Base-by-base conservation (phyloP, 37 sponge, comb jelly and placozoan genomes). In the Diacarnus erythraeanus region DNA sequence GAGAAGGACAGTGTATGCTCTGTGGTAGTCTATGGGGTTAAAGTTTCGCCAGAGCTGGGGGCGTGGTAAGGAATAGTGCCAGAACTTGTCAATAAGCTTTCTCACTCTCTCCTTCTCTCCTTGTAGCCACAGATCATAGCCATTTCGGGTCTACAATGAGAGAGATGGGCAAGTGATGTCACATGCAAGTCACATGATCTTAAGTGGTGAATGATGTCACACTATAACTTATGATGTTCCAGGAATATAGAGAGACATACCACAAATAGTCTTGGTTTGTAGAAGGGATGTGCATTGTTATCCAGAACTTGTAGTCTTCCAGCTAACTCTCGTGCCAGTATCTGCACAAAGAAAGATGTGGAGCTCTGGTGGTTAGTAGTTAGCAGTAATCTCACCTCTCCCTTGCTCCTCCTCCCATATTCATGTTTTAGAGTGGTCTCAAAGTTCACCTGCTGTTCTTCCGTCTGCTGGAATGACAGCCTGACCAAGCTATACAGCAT, bases 81-180 rank as follows among this genome's bases (percentile, higher is more conserved):
- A 92, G 79, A 92, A 92, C 74, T 88, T 88, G 37, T 92, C 89
- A 20, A 92, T 72, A 37, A 85, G 69, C 26, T 39, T 57, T 54
- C 76, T 75, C 29, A 92, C 88, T 57, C 86, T 40, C 59, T 76
- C 69, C 69, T 88, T 92, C 89, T 92, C 93, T 30, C 44, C 76
- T 63, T 84, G 86, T 20, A 92, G 71, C 93, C 93, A 92, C 40
- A 81, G 59, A n/a, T 92, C 93, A 65, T 92, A 92, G 37, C 89
- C 88, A 78, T 88, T 88, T n/a, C 85, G 80, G 18, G 89, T 85
- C 88, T 92, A 71, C 4, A 21, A 42, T 2, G 22, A 40, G 9
- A 12, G 26, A 61, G 4, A 61, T 61, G 29, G n/a, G n/a, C n/a
- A n/a, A n/a, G 18, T 18, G 18, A n/a, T n/a, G n/a, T n/a, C n/a